Conservation (phyloP, 2,888 invertebrate species). For the Drosophila koepferae region DNA sequence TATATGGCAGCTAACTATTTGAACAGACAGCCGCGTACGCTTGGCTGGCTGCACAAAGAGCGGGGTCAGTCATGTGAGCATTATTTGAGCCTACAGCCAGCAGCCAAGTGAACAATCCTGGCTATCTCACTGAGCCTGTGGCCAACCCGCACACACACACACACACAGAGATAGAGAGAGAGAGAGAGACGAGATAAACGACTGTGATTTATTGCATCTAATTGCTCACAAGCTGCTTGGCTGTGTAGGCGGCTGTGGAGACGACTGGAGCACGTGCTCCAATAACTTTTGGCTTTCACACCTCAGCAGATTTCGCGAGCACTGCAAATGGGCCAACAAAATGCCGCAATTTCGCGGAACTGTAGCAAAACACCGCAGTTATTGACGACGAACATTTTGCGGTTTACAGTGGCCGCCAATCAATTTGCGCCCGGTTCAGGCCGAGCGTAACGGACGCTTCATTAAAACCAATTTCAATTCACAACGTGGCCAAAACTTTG, state of each 20-base stretch:
- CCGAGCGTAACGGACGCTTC: constrained; percentile 62
- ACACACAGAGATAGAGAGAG: neutral
- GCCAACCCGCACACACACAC: constrained; percentile 24
- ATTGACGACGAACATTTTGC: constrained; percentile 48
- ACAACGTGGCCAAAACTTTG: constrained; percentile 34
- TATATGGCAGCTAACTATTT: constrained; percentile 23
- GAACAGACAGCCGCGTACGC: constrained; percentile 30
- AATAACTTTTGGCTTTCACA: constrained; percentile 75
- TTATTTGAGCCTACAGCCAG: constrained; percentile 50
- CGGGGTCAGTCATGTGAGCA: constrained; percentile 62
- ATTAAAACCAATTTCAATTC: constrained; percentile 71
- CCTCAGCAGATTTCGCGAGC: constrained; percentile 60
- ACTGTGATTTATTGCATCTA: constrained; percentile 74
- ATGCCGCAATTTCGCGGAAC: constrained; percentile 6
- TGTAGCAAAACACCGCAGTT: constrained; percentile 9
- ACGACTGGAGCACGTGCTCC: constrained; percentile 68
- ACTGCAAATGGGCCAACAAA: constrained; percentile 30
- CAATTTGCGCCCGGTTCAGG: constrained; percentile 44
- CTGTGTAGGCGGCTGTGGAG: neutral
- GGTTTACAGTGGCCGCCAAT: constrained; percentile 57
- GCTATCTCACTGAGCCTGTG: constrained; percentile 42
- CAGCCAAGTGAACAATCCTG: constrained; percentile 32
- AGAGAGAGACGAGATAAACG: constrained; percentile 48
- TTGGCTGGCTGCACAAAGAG: constrained; percentile 33
- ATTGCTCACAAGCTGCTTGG: constrained; percentile 61